phyloP scores from a whole-genome alignment of 2,113 vertebrate species.

The Bombycilla garrulus region DNA sequence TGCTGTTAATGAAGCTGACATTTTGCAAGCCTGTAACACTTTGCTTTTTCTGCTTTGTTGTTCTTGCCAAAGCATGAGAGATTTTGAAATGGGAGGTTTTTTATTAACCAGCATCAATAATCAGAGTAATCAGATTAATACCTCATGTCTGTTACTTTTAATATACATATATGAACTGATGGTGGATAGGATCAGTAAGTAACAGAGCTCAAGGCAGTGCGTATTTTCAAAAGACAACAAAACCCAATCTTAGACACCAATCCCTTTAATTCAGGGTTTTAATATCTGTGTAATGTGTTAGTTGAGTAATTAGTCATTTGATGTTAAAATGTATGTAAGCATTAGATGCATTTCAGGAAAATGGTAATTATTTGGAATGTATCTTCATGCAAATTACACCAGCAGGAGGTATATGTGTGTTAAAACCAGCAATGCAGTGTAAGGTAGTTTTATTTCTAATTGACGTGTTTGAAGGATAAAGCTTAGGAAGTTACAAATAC shows the following conservation, averaged over 20 bases:
- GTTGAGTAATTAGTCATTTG: neutral
- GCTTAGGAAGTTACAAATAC: neutral
- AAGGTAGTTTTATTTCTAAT: neutral
- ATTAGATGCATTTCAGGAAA: neutral
- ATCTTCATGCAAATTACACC: neutral
- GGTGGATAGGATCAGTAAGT: neutral
- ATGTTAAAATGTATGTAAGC: neutral
- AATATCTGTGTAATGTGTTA: neutral
- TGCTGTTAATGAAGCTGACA: neutral
- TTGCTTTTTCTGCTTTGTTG: neutral
- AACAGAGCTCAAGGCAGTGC: neutral
- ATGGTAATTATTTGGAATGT: neutral
- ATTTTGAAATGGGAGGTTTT: neutral
- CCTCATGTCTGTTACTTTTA: neutral
- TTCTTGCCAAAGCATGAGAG: neutral
- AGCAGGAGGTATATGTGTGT: neutral
- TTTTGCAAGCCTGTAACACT: neutral
- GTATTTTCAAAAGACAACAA: neutral
- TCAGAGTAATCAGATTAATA: neutral
- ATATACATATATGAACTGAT: neutral
- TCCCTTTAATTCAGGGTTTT: neutral
- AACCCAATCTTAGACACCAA: neutral
- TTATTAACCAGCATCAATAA: neutral
- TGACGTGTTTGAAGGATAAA: neutral
- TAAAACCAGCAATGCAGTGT: neutral